Percentiles rank a stretch among this genome's conserved stretches.
phyloP scores from a whole-genome alignment of 2,113 vertebrate genomes.

The Zootoca vivipara region DNA sequence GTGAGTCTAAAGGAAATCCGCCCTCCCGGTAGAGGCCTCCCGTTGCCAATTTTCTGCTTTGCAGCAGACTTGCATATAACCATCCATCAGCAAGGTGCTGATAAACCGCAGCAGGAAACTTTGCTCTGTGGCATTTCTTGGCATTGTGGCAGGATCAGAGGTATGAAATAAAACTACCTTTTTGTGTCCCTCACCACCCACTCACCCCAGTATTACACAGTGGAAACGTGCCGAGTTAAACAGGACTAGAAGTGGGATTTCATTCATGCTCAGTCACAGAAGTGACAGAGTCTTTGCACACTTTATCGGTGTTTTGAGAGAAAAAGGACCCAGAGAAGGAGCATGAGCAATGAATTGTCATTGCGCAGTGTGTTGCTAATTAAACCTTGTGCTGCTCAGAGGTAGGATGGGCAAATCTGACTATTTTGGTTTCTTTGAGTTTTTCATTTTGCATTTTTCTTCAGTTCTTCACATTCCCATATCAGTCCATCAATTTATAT shows the following conservation, averaged over 20 bases:
- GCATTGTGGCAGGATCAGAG: neutral
- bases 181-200: neutral
- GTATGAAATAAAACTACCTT: neutral
- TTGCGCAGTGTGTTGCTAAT: neutral
- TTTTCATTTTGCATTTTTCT: too few species aligned
- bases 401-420: too few species aligned
- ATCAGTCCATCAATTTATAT: too few species aligned
- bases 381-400: neutral
- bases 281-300: neutral
- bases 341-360: neutral
- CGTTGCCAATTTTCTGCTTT: conserved; percentile 57
- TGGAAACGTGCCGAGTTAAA: conserved; percentile 11
- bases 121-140: neutral
- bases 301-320: conserved; percentile 22
- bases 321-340: conserved; percentile 19
- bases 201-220: neutral
- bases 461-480: too few species aligned
- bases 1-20: conserved; percentile 53
- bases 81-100: conserved; percentile 50
- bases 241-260: neutral
- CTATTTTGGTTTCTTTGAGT: too few species aligned
- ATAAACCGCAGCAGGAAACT: conserved; percentile 1
- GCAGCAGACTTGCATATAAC: conserved; percentile 31
- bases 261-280: conserved; percentile 23
- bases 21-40: conserved; percentile 40